Evolutionary conservation across 2,113 vertebrate species (phyloP).

Genomic region (Acanthochromis polyacanthus): DNA sequence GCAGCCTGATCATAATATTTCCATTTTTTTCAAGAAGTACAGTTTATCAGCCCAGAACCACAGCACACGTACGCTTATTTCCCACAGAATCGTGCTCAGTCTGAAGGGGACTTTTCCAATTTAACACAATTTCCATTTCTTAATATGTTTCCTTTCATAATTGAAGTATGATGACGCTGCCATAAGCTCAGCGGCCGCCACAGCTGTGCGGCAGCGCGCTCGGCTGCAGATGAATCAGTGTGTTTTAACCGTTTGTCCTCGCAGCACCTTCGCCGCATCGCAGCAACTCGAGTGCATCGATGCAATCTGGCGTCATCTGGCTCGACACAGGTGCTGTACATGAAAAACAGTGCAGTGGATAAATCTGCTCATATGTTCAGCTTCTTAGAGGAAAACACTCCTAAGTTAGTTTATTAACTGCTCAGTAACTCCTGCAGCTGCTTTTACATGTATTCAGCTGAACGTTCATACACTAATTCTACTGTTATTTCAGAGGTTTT

Average conservation of each 20-base stretch:
- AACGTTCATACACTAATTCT: background rate
- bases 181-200: constrained; percentile 73
- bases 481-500: too few relatives aligned
- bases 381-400: background rate
- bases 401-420: background rate
- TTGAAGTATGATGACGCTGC: constrained; percentile 82
- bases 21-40: too few relatives aligned
- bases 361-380: constrained; percentile 18
- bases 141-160: constrained; percentile 76
- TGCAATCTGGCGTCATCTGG: constrained; percentile 93
- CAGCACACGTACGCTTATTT: too few relatives aligned
- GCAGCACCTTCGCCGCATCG: constrained; percentile 83
- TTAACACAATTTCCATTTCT: constrained; percentile 60
- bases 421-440: too few relatives aligned
- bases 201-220: constrained; percentile 77
- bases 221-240: constrained; percentile 77
- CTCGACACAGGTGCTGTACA: constrained; percentile 87
- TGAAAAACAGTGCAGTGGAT: background rate
- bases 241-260: constrained; percentile 81
- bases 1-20: too few relatives aligned
- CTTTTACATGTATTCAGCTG: background rate
- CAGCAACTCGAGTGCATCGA: constrained; percentile 90
- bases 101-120: constrained; percentile 34
- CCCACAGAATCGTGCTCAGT: background rate
- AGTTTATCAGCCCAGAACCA: too few relatives aligned